Base-by-base conservation (phyloP, 2,113 vertebrate genomes). In the Entomyzon cyanotis region DNA sequence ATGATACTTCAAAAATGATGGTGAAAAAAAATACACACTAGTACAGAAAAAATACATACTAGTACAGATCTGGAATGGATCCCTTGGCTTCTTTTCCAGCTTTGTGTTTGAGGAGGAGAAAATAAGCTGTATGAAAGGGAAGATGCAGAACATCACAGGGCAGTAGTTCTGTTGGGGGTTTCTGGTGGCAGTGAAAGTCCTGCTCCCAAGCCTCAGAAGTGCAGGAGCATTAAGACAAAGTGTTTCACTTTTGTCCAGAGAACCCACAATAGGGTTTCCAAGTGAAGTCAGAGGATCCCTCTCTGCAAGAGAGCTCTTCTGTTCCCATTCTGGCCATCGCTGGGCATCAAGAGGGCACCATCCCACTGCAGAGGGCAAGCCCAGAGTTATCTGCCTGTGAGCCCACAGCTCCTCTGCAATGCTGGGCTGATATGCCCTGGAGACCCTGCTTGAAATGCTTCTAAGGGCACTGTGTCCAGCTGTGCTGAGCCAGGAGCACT, bases 1-100 rank as follows among this genome's bases (percentile, higher is more conserved):
- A 95, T 92, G 96, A 97, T 93, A 96, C 85, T 94, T 96, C 70
- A 77, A 93, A 97, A 97, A 94, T 58, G 42, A 80, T 46, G 69
- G 91, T 59, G 82, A 90, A 89, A 87, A 91, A 95, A 94, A 97
- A 94, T 77, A 94, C 46, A 25, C 75, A 80, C 93, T 94, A 94
- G 81, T 93, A 95, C 42, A 93, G 83, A 83, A 91, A 95, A 94
- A 97, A 94, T 77, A 94, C 46, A 25, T 73, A 80, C 93, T 94
- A 93, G 81, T 93, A 95, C 41, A 93, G 70, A 68, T 63, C 55
- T 94, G 76, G 67, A 89, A 78, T 73, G 58, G 59, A 78, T 73
- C 71, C 49, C 73, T 90, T 80, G 46, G 64, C 87, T 95, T 91
- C 83, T 96, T 94, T 91, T 96, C 90, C 84, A 94, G n/a, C 81